Evolutionary conservation across 2,113 vertebrate genomes (phyloP), one percentile per base, ranked within the genome.

Genomic region (Cyanistes caeruleus): DNA sequence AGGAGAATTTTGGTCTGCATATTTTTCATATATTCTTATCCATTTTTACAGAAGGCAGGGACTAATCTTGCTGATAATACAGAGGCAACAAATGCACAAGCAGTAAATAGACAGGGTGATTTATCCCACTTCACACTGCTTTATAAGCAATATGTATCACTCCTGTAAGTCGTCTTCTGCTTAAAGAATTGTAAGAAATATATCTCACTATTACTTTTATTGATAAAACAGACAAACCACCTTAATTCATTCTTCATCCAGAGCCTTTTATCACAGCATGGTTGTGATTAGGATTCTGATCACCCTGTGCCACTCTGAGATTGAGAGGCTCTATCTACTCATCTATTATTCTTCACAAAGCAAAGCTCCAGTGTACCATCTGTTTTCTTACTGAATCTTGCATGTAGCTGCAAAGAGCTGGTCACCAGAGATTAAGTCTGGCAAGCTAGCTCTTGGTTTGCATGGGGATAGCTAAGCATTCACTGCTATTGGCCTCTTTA

Each of bases 131-230:
- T 97, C 96, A 95, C 58, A 35, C 73, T 92, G 92, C 95, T 97
- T 98, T 97, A 97, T 96, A 98, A 98, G 95, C 96, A 95, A 86
- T 97, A 97, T 97, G 90, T 95, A 97, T 98, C 97, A 95, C 94
- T 95, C 91, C 91, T 79, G 46, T 77, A 96, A 96, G 96, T 82
- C 51, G 3, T 91, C 96, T 97, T 92, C 93, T 90, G 87, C 92
- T 97, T 97, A 97, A 97, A 97, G 97, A 98, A 98, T 97, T 96
- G 91, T 95, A 90, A 97, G 95, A 97, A 98, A 97, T 97, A 97
- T 87, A 94, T 97, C 92, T 98, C 83, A 52, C 97, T 95, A 97
- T 97, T 98, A 97, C 95, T 98, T 97, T 97, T 97, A 98, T 96
- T 98, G 98, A 98, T 97, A 98, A 98, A 98, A 97, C 80, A 87